Evolutionary conservation across 2,113 vertebrate genomes (phyloP).

Genomic region (Heterotilapia buettikoferi): DNA sequence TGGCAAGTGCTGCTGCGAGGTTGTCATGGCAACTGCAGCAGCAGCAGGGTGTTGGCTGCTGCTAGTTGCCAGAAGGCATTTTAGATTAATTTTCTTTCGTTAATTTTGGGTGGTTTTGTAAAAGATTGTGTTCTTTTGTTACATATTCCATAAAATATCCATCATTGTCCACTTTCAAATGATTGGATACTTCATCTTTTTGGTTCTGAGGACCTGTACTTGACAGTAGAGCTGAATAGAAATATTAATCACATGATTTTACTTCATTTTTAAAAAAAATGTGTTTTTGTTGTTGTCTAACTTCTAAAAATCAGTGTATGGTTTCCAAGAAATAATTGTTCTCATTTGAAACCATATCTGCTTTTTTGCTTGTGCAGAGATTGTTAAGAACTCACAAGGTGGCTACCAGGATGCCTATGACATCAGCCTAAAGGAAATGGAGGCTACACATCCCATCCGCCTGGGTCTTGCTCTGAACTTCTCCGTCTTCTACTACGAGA

Average conservation of each 20-base stretch:
- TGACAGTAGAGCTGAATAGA: not conserved
- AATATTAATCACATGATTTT: not conserved
- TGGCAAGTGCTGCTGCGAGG: conserved; percentile 13
- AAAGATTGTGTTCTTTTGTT: not conserved
- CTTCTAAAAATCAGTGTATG: not conserved
- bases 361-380: conserved; percentile 57
- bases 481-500: conserved; percentile 97
- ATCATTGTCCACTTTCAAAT: not conserved
- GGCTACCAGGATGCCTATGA: conserved; percentile 88
- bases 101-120: not conserved
- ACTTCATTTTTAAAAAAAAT: rapidly evolving
- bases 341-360: not conserved
- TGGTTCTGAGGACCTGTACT: not conserved
- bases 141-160: not conserved
- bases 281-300: not conserved
- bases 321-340: not conserved
- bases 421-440: conserved; percentile 87
- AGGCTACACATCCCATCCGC: conserved; percentile 92
- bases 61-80: not conserved
- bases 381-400: conserved; percentile 80
- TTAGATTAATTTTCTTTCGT: not conserved
- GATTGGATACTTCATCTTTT: not conserved
- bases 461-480: conserved; percentile 96
- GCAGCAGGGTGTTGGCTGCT: conserved; percentile 10
- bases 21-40: conserved; percentile 34